phyloP scores from a whole-genome alignment of 2,797 vertebrate genomes.

The Eulemur coronatus region DNA sequence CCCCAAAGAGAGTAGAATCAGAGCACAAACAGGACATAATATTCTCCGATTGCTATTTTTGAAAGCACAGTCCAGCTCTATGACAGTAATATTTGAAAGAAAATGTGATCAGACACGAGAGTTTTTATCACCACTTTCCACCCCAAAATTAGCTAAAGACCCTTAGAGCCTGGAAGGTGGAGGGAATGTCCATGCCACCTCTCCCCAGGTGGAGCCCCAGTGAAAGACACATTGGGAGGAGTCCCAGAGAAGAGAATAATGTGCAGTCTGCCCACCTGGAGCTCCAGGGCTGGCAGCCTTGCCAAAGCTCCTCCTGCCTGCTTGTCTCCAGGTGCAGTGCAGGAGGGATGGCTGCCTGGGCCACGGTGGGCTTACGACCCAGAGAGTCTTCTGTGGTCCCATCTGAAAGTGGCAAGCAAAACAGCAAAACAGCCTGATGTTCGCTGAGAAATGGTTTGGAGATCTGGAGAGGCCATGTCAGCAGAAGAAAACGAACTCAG shows the following conservation, averaged over 20 bases:
- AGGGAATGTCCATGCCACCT: background rate
- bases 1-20: background rate
- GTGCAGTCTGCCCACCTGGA: background rate
- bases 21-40: background rate
- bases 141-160: background rate
- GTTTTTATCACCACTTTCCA: background rate
- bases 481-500: background rate
- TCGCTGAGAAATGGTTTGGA: background rate
- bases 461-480: background rate
- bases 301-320: background rate
- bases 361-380: background rate
- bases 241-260: too few relatives aligned
- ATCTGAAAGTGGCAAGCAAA: background rate
- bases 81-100: background rate
- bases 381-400: background rate
- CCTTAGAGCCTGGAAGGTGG: background rate
- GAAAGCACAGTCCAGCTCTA: background rate
- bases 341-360: fast-evolving
- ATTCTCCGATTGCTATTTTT: constrained; percentile 4
- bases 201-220: background rate
- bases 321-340: background rate
- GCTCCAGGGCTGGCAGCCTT: background rate
- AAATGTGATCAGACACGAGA: background rate
- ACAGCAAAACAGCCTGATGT: background rate
- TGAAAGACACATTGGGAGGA: background rate